Evolutionary conservation across 2,888 invertebrate species (phyloP), one percentile per base, ranked within the genome.

Genomic region (Mystacides longicornis): DNA sequence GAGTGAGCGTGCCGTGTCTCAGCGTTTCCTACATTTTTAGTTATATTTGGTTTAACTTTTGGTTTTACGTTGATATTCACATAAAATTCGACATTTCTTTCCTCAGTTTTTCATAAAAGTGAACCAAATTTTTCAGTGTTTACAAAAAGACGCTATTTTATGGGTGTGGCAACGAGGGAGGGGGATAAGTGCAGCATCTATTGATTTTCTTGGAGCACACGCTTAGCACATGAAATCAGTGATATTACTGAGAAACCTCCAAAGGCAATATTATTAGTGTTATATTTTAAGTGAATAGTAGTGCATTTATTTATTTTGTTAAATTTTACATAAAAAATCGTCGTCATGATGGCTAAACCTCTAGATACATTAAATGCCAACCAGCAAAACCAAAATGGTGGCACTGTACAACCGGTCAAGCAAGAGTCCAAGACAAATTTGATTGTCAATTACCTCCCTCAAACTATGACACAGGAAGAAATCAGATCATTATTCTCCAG

Each of bases 391-490:
- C 91, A 91, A 78, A 90, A 90, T 81, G 92, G 91, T 71, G 81
- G 87, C 74, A 76, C 76, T 71, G 69, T 77, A 63, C 77, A 77
- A 67, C 75, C 77, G 62, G 86, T 88, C 68, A 86, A 88, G 70
- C 89, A 90, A 72, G 94, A 95, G 77, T 93, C 92, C 63, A 93
- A 94, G 79, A 99, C 98, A 65, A 99, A 99, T 79, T 85, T 99
- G 65, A 99, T 99, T 73, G 97, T 99, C 66, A 99, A 99, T 79
- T 99, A 99, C 77, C 83, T 99, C 73, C 99, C 99, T 64, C 99
- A 99, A 80, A 97, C 93, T 59, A 99, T 99, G 92, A 90, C 92
- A 60, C 95, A 96, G 74, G 94, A 95, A 71, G 94, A 95, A 75
- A 94, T 97, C 64, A 83, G 93, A 64, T 91, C 93, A 57, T 79